Conservation (phyloP, 1,140 invertebrate genomes). For the Thrips palmi region DNA sequence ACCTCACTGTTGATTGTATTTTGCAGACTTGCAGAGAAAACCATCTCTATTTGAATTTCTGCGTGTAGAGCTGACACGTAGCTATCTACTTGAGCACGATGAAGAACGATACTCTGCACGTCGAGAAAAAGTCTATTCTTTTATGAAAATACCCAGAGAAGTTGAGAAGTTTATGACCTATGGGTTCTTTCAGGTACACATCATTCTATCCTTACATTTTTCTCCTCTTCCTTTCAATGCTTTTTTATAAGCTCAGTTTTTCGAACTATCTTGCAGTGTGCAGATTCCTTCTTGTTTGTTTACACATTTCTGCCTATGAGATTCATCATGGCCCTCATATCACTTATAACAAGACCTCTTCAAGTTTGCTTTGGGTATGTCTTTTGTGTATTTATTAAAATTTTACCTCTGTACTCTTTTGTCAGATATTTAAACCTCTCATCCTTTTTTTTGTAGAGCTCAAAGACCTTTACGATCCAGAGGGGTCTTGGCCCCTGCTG, state of each 20-base stretch:
- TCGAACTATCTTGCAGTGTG: conserved; percentile 41
- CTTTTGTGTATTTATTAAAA: conserved; percentile 6
- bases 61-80: conserved; percentile 71
- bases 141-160: conserved; percentile 89
- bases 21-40: too few species aligned
- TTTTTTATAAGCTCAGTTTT: conserved; percentile 4
- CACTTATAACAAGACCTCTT: conserved; percentile 49
- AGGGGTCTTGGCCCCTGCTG: conserved; percentile 57
- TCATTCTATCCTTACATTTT: not conserved
- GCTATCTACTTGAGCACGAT: conserved; percentile 82
- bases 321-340: conserved; percentile 71
- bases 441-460: not conserved
- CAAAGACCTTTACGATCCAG: conserved; percentile 10
- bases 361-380: conserved; percentile 49
- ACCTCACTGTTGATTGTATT: too few species aligned
- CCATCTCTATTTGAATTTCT: conserved; percentile 55
- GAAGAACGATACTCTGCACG: conserved; percentile 84
- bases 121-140: conserved; percentile 90
- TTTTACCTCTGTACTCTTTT: conserved; percentile 8
- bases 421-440: conserved; percentile 10
- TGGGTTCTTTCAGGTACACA: conserved; percentile 68
- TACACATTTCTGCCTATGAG: conserved; percentile 94
- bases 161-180: conserved; percentile 87
- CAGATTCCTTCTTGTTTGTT: conserved; percentile 95
- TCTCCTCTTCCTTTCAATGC: not conserved